Evolutionary conservation across 1,140 invertebrate genomes (phyloP).

Genomic region (Lucilia sericata): DNA sequence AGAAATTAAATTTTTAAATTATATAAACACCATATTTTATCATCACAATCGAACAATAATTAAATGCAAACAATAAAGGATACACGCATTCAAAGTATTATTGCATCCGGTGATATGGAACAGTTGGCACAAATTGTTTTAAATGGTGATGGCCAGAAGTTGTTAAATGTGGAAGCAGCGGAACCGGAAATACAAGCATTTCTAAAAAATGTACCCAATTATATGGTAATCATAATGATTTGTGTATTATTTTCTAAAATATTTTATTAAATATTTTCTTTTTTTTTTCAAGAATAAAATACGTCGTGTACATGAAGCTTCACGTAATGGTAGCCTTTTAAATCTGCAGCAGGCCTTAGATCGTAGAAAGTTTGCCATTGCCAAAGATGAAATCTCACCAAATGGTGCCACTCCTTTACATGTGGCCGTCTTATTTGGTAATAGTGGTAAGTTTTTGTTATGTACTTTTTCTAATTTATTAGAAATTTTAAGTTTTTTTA

Average conservation of each 20-base stretch:
- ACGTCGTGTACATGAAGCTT: conserved; percentile 85
- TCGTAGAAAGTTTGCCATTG: conserved; percentile 89
- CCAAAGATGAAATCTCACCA: conserved; percentile 81
- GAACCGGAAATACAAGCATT: conserved; percentile 90
- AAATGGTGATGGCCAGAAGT: conserved; percentile 84
- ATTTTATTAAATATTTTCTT: too few species aligned
- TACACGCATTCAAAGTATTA: conserved; percentile 72
- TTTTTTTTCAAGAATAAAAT: conserved; percentile 82
- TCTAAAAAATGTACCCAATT: conserved; percentile 88
- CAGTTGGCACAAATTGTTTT: conserved; percentile 88
- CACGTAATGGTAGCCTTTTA: conserved; percentile 85
- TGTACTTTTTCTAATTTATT: neutral
- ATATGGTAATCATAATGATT: conserved; percentile 77
- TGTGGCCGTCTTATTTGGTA: conserved; percentile 87
- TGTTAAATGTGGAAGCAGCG: conserved; percentile 79
- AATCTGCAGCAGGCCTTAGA: conserved; percentile 89
- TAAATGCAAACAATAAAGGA: conserved; percentile 63
- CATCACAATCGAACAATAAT: conserved; percentile 23
- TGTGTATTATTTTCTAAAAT: too few species aligned
- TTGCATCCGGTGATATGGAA: conserved; percentile 86
- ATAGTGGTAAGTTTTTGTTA: conserved; percentile 70
- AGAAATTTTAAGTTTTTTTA: too few species aligned
- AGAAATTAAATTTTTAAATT: conserved; percentile 45
- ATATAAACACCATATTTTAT: conserved; percentile 37
- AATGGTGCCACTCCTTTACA: conserved; percentile 93